Evolutionary conservation across 1,140 invertebrate genomes (phyloP).

Genomic region (Aphelinus certus): DNA sequence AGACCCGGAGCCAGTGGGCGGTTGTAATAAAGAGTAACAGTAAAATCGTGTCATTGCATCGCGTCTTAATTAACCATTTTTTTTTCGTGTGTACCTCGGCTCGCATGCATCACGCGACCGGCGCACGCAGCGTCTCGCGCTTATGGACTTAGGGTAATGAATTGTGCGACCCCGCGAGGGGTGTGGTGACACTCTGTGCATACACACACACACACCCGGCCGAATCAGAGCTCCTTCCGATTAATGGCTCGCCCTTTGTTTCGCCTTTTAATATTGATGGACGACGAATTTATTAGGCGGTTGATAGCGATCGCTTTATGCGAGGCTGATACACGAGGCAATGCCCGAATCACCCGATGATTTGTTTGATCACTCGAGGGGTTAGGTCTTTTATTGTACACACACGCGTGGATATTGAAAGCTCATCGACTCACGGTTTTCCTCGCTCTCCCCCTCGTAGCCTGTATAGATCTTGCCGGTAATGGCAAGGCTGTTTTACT

Average conservation of each 20-base stretch:
- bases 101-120: conserved; percentile 4
- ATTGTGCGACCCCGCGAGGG: background rate
- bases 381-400: too few species aligned
- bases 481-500: too few species aligned
- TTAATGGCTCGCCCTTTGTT: too few species aligned
- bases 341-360: too few species aligned
- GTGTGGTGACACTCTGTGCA: conserved; percentile 15
- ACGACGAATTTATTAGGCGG: background rate
- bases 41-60: background rate
- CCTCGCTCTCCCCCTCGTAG: too few species aligned
- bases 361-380: too few species aligned
- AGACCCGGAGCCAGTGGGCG: background rate
- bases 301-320: too few species aligned
- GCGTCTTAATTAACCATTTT: conserved; percentile 15
- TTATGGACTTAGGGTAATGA: conserved; percentile 29
- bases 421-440: too few species aligned
- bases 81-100: background rate
- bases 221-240: conserved; percentile 1
- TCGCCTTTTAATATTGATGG: background rate
- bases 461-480: too few species aligned
- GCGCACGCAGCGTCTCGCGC: conserved; percentile 4
- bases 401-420: too few species aligned
- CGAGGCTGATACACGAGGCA: too few species aligned
- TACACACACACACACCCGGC: background rate
- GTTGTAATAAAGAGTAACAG: conserved; percentile 1